Conservation (phyloP, 2,888 invertebrate species). For the Automeris io region DNA sequence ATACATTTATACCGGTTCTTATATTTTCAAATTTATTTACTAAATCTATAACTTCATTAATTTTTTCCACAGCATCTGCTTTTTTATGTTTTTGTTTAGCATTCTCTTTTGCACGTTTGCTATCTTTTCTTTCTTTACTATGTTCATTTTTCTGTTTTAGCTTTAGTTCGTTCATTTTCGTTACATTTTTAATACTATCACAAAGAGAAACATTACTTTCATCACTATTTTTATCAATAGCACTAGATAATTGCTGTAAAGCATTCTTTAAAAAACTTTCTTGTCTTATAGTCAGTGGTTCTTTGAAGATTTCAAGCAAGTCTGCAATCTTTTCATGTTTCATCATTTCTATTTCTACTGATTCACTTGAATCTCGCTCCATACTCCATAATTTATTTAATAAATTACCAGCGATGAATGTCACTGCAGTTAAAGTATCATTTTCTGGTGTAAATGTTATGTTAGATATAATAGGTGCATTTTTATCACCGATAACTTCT, state of each 20-base stretch:
- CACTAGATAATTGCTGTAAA: conserved; percentile 48
- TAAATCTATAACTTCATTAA: conserved; percentile 45
- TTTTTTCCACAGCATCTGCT: conserved; percentile 38
- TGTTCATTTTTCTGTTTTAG: conserved; percentile 1
- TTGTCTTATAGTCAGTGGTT: conserved; percentile 57
- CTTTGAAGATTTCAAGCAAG: conserved; percentile 57
- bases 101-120: conserved; percentile 11
- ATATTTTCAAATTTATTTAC: conserved; percentile 50
- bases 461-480: conserved; percentile 48
- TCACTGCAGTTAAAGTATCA: conserved; percentile 62
- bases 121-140: conserved; percentile 5
- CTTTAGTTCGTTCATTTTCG: conserved; percentile 15
- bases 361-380: conserved; percentile 46
- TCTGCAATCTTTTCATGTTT: conserved; percentile 60
- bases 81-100: conserved; percentile 9
- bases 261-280: conserved; percentile 56
- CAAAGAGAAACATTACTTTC: conserved; percentile 47
- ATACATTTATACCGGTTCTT: conserved; percentile 30
- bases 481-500: conserved; percentile 51
- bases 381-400: conserved; percentile 65
- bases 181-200: conserved; percentile 34
- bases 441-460: conserved; percentile 66
- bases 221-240: conserved; percentile 41
- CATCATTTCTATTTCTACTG: conserved; percentile 45
- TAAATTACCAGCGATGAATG: conserved; percentile 63